Base-by-base conservation (phyloP, 2,113 vertebrate species). In the Chloropsis hardwickii region DNA sequence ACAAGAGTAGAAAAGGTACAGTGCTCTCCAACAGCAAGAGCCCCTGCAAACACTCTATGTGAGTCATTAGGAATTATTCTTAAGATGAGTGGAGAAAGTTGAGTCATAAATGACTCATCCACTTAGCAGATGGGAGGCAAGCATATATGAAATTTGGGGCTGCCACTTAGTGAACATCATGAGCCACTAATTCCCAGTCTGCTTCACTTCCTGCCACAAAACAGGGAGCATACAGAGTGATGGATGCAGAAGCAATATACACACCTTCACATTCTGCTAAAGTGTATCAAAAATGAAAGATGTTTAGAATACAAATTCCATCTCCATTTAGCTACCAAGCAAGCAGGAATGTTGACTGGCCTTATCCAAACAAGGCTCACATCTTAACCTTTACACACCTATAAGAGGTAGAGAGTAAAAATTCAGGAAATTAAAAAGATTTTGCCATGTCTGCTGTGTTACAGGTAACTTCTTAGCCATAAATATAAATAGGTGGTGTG, bases 41-140 rank as follows among this genome's bases (percentile, higher is more conserved):
- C 66, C 71, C 64, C 87, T 93, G 71, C 93, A 95, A 95, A 95
- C 84, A 90, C 81, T 95, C 62, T 51, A 5, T 86, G 77, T 96
- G 94, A 97, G 85, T 97, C 94, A 95, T 77, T 91, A 94, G 64
- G 87, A 86, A 93, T 91, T 91, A 87, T 80, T 95, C 95, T 91
- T 92, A 93, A 94, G 40, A 37, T 53, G 44, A 95, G 76, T 2
- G 2, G 61, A 95, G 88, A 94, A 94, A 95, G 69, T 57, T 96
- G 96, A 95, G 80, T 97, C 96, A 97, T 81, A 89, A 78, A 71
- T 97, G 91, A 96, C 65, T 96, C 96, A 97, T 81, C 56, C 89
- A 92, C 80, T 94, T 95, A 94, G 40, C 92, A 94, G 90, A 95
- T 94, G 93, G 93, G 86, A 95, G 39, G 40, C 86, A 95, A 94